Evolutionary conservation across 2,888 invertebrate species (phyloP), one percentile per base, ranked within the genome.

Genomic region (Hermaeophaga mercurialis): DNA sequence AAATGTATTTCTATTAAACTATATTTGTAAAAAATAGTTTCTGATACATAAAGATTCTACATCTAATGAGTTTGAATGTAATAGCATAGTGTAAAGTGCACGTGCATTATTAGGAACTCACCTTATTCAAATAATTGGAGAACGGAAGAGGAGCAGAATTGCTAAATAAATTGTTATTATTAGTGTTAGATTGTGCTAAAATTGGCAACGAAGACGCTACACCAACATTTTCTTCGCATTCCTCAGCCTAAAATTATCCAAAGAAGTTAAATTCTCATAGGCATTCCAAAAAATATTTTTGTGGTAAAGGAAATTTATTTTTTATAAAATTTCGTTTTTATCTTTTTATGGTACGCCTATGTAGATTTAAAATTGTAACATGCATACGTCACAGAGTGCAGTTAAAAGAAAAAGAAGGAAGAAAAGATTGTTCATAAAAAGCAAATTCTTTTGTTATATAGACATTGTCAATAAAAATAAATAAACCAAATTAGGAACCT

Each of bases 51-150:
- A n/a, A n/a, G n/a, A n/a, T n/a, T n/a, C n/a, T n/a, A n/a, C n/a
- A n/a, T n/a, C n/a, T n/a, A n/a, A n/a, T n/a, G n/a, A n/a, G n/a
- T n/a, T n/a, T n/a, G n/a, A n/a, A n/a, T n/a, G n/a, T n/a, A n/a
- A n/a, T n/a, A n/a, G n/a, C n/a, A 15, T 8, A 15, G 38, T 14
- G 28, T 28, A 28, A 9, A 9, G 9, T 28, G 28, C 18, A 19
- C 4, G 1, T 14, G 38, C 36, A 36, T 43, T 26, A 15, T 52
- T 53, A 44, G 52, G 22, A 9, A 61, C 72, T 69, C 55, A 72
- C 71, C 70, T 72, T 72, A 43, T 63, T 70, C 50, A 75, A 61
- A 55, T 65, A 74, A 56, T 70, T 72, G 58, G 67, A 71, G 67
- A 70, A 74, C 39, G 75, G 65, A 24, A 73, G 64, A 53, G 73